Conservation (phyloP, 2,888 invertebrate genomes). For the Xiphydria camelus region DNA sequence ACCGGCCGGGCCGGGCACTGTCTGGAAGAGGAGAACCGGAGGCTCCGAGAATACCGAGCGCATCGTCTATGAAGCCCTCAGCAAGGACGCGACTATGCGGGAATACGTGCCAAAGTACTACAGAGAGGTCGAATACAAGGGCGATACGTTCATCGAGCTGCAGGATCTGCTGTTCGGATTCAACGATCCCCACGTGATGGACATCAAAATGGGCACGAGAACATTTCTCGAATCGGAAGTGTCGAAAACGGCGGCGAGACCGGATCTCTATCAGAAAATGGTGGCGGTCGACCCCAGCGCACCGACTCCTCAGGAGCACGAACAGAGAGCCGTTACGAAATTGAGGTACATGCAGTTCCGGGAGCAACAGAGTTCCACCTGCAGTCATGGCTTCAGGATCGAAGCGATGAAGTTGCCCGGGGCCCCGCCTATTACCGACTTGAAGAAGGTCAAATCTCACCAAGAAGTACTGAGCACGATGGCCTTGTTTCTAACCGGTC, state of each 20-base stretch:
- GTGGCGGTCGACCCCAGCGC: constrained; percentile 84
- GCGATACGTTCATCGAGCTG: constrained; percentile 88
- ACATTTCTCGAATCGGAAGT: constrained; percentile 97
- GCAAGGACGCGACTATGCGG: constrained; percentile 72
- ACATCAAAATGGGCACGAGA: constrained; percentile 95
- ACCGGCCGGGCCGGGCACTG: constrained; percentile 89
- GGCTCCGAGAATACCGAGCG: constrained; percentile 75
- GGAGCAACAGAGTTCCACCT: constrained; percentile 90
- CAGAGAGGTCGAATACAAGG: constrained; percentile 77
- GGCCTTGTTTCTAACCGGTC: constrained; percentile 71
- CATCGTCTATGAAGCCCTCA: constrained; percentile 78
- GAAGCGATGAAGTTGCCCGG: constrained; percentile 92
- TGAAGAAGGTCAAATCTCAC: constrained; percentile 82
- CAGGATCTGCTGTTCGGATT: constrained; percentile 92
- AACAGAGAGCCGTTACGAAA: constrained; percentile 85
- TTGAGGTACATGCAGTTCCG: constrained; percentile 96
- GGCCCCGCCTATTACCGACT: constrained; percentile 79
- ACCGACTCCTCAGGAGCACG: constrained; percentile 83
- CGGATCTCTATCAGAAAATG: constrained; percentile 96
- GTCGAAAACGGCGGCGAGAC: constrained; percentile 78
- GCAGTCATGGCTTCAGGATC: constrained; percentile 91
- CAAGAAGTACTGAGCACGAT: constrained; percentile 76
- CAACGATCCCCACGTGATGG: constrained; percentile 92
- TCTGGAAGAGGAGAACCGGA: constrained; percentile 84
- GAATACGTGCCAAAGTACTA: constrained; percentile 83